These are phyloP conservation scores for Apodemia hepburni DNA, from an alignment of 2,888 invertebrate genomes.

Conservation along the genomic window DNA sequence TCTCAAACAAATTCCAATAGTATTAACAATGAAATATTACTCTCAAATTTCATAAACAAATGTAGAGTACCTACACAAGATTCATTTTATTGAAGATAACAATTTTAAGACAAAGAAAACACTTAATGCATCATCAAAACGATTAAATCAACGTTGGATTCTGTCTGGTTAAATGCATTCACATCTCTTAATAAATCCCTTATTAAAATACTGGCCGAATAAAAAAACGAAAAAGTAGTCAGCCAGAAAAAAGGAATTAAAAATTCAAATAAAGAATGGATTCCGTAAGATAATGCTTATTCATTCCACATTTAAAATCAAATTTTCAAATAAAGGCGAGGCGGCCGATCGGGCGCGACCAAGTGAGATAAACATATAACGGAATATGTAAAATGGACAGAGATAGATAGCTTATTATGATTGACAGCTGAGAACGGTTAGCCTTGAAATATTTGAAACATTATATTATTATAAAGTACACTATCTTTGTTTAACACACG, in stretches of 20 bases:
- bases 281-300: slow-evolving; percentile 79
- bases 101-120: slow-evolving; percentile 17
- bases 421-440: slow-evolving; percentile 80
- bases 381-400: slow-evolving; percentile 53
- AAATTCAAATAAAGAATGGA: slow-evolving; percentile 76
- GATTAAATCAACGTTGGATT: slow-evolving; percentile 21
- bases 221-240: slow-evolving; percentile 62
- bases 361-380: slow-evolving; percentile 49
- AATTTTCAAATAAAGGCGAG: slow-evolving; percentile 77
- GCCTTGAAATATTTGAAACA: slow-evolving; percentile 81
- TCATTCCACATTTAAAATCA: slow-evolving; percentile 80
- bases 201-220: slow-evolving; percentile 52
- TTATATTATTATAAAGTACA: slow-evolving; percentile 80
- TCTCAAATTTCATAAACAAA: slow-evolving; percentile 52
- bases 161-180: slow-evolving; percentile 47
- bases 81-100: slow-evolving; percentile 18
- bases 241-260: slow-evolving; percentile 71
- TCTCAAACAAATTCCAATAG: slow-evolving; percentile 45
- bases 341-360: slow-evolving; percentile 64
- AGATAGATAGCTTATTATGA: slow-evolving; percentile 77
- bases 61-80: slow-evolving; percentile 15
- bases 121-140: slow-evolving; percentile 15
- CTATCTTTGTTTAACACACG: slow-evolving; percentile 66
- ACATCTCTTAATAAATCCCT: slow-evolving; percentile 66
- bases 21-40: slow-evolving; percentile 36